Evolutionary conservation across 2,113 vertebrate genomes (phyloP), one percentile per base, ranked within the genome.

Genomic region (Eclectus roratus): DNA sequence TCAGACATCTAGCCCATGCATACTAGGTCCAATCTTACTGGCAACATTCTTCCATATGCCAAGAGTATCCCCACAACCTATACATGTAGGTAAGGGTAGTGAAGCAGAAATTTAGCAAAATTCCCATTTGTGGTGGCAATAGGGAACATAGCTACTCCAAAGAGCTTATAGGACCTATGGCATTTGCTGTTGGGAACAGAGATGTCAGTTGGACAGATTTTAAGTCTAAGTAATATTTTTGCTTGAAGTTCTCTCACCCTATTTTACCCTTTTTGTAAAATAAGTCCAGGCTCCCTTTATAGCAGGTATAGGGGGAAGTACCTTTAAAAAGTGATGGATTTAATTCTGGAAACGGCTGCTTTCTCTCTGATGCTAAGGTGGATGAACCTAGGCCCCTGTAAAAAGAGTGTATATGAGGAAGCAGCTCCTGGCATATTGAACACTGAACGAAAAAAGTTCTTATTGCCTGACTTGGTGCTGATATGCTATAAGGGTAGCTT

Each of bases 21-120:
- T n/a, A 55, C 2, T 28, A 1, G 2, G 27, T 47, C 41, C n/a
- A 61, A 0, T 29, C 19, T 73, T 58, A 16, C 49, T 18, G 13
- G 52, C 11, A 24, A 5, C 3, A 9, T 53, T 70, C 8, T 46
- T 70, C 65, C 19, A 9, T 11, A 21, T 4, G 14, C 11, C 21
- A 17, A 70, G 31, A 47, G 4, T 7, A 33, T 41, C 35, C 69
- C 60, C 56, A 3, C 7, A 10, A 25, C 17, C 13, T 43, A 35
- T 8, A 9, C 7, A 23, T 33, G 4, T 19, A 60, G 33, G 23
- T 35, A 31, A 47, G 44, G 11, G 19, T 43, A n/a, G 23, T 28
- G 28, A 14, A 61, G 35, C 21, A 69, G 35, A 47, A 81, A 11
- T 13, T 64, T 39, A 55, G 13, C 24, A 74, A 31, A 56, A 68